Conservation (phyloP, 1,140 invertebrate genomes). For the Drepana arcuata region DNA sequence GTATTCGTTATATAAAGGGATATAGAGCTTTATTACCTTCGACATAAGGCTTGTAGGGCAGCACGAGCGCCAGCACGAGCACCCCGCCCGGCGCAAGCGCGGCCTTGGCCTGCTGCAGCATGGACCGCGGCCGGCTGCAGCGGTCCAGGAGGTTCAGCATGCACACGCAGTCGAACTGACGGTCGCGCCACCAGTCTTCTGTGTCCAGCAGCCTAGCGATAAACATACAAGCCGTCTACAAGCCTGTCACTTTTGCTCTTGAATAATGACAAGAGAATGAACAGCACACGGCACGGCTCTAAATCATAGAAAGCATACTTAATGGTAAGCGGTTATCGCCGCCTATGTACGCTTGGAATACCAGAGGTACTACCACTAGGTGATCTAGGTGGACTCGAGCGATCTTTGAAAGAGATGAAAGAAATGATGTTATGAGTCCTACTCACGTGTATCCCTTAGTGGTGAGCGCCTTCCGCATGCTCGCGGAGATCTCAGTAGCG, state of each 20-base stretch:
- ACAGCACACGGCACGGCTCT: too few species aligned
- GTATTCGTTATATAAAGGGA: too few species aligned
- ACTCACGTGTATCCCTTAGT: conserved; percentile 84
- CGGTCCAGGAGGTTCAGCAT: conserved; percentile 94
- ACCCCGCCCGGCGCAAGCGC: conserved; percentile 79
- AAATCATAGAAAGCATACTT: too few species aligned
- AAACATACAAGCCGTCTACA: conserved; percentile 6
- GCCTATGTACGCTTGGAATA: too few species aligned
- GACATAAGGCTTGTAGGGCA: conserved; percentile 93
- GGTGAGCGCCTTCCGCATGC: conserved; percentile 83
- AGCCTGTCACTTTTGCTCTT: too few species aligned
- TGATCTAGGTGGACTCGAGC: too few species aligned
- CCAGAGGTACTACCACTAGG: too few species aligned
- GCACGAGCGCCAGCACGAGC: conserved; percentile 86
- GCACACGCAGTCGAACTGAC: conserved; percentile 84
- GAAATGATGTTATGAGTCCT: too few species aligned
- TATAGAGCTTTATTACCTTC: too few species aligned
- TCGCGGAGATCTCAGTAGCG: conserved; percentile 89
- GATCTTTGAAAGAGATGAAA: too few species aligned
- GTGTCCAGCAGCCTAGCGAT: conserved; percentile 82
- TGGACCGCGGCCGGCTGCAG: conserved; percentile 83
- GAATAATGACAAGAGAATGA: too few species aligned
- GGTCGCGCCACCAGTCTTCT: conserved; percentile 78
- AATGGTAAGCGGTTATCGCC: too few species aligned
- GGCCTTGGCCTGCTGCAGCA: conserved; percentile 79